Conservation (phyloP, 2,888 invertebrate species). For the Caenorhabditis sp. region DNA sequence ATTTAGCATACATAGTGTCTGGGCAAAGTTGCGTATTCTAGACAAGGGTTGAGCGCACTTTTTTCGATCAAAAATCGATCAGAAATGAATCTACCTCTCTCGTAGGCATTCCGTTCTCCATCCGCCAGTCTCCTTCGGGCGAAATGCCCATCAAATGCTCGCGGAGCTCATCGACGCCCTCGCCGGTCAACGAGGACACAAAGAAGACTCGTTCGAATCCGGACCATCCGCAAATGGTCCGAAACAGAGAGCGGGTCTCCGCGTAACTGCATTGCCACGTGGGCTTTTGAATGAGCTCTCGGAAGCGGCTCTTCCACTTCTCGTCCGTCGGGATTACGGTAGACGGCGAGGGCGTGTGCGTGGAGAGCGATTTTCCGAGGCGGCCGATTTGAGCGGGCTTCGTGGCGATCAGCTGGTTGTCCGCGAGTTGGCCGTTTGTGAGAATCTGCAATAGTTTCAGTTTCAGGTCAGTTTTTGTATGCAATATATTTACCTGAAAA, state of each 20-base stretch:
- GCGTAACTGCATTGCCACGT: conserved; percentile 70
- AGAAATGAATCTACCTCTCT: conserved; percentile 2
- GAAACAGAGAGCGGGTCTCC: conserved; percentile 72
- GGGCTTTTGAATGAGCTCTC: conserved; percentile 70
- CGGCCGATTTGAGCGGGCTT: conserved; percentile 61
- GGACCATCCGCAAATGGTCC: conserved; percentile 83
- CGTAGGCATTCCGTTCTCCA: conserved; percentile 41
- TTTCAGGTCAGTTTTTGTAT: too few relatives aligned
- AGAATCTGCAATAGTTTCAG: conserved; percentile 42
- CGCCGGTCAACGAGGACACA: conserved; percentile 76
- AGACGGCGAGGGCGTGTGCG: neutral
- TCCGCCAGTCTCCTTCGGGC: conserved; percentile 64
- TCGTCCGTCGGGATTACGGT: conserved; percentile 50
- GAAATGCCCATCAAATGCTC: conserved; percentile 65
- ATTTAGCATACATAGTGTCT: too few relatives aligned
- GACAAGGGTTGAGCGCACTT: neutral
- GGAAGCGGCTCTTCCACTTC: conserved; percentile 66
- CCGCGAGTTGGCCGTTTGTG: conserved; percentile 46
- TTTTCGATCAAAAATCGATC: neutral
- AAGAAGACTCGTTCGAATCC: conserved; percentile 91
- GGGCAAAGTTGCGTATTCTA: neutral
- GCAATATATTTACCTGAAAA: too few relatives aligned
- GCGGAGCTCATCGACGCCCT: conserved; percentile 75
- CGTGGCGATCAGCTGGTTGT: conserved; percentile 48
- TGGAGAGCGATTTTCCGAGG: conserved; percentile 47